Conservation (phyloP, 2,888 invertebrate genomes). For the Agrotis puta region DNA sequence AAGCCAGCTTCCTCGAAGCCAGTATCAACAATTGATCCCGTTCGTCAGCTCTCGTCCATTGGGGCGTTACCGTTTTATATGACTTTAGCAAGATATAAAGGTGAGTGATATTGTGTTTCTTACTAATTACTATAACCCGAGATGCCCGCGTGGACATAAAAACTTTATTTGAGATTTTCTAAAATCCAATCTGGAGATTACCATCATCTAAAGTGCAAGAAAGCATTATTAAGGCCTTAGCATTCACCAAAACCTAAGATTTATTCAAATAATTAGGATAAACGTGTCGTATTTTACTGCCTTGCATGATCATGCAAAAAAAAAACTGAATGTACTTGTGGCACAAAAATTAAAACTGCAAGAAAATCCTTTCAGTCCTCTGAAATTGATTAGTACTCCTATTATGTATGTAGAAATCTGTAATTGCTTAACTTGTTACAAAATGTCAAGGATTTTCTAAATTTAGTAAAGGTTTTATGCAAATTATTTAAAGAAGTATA, state of each 20-base stretch:
- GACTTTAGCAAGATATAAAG: slow-evolving; percentile 98
- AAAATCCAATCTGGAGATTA: background rate
- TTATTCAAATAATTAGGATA: background rate
- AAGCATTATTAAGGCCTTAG: background rate
- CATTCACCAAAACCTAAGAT: background rate
- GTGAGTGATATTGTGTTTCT: slow-evolving; percentile 89
- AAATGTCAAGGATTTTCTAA: background rate
- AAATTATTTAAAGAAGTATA: too few relatives aligned
- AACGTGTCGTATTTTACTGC: background rate
- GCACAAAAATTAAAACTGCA: slow-evolving; percentile 32
- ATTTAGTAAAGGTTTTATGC: background rate
- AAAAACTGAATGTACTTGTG: slow-evolving; percentile 52
- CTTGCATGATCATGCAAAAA: slow-evolving; percentile 45
- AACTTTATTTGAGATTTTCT: slow-evolving; percentile 26
- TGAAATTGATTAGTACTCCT: background rate
- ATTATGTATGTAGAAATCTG: background rate
- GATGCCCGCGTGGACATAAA: slow-evolving; percentile 60
- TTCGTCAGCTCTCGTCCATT: slow-evolving; percentile 93
- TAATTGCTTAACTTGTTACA: background rate
- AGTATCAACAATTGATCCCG: slow-evolving; percentile 89
- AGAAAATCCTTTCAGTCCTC: background rate
- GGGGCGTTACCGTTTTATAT: slow-evolving; percentile 98
- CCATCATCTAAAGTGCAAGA: background rate
- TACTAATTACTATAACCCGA: slow-evolving; percentile 17
- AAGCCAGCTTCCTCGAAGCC: slow-evolving; percentile 80